Percentiles rank a stretch among this genome's conserved stretches.
Evolutionary conservation across 2,113 vertebrate genomes (phyloP).

Genomic region (Pollachius pollachius): DNA sequence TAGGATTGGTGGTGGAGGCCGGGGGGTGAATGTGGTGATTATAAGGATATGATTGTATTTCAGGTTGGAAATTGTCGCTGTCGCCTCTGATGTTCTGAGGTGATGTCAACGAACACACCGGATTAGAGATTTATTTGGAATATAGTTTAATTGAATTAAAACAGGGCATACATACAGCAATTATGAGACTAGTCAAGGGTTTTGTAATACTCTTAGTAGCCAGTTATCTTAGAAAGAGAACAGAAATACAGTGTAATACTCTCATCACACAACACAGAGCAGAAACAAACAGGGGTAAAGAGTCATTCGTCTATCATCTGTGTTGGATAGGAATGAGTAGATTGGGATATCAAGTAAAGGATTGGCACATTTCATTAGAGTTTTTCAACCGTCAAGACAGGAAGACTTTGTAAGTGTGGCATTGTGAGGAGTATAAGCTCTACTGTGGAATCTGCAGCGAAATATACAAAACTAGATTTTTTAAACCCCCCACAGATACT

Average conservation of each 20-base stretch:
- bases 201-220: slow-evolving; percentile 9
- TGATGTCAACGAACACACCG: slow-evolving; percentile 14
- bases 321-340: slow-evolving; percentile 15
- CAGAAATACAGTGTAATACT: slow-evolving; percentile 9
- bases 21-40: neutral
- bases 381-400: slow-evolving; percentile 53
- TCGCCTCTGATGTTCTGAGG: neutral
- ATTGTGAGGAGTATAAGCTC: slow-evolving; percentile 13
- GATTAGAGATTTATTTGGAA: neutral
- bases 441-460: slow-evolving; percentile 3
- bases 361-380: slow-evolving; percentile 54
- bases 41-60: neutral
- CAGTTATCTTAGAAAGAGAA: slow-evolving; percentile 25
- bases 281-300: slow-evolving; percentile 33
- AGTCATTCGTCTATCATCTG: slow-evolving; percentile 17
- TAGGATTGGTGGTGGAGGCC: no score
- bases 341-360: slow-evolving; percentile 61
- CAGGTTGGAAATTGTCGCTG: neutral
- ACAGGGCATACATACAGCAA: slow-evolving; percentile 35
- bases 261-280: slow-evolving; percentile 13
- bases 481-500: neutral
- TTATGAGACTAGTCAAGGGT: slow-evolving; percentile 32
- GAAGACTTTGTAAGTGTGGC: slow-evolving; percentile 47
- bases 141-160: slow-evolving; percentile 50
- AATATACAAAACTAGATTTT: slow-evolving; percentile 1